A percentile compares a stretch with the other conserved stretches of the same genome.
Conservation (phyloP, 2,888 invertebrate genomes). For the Agriotes lineatus region DNA sequence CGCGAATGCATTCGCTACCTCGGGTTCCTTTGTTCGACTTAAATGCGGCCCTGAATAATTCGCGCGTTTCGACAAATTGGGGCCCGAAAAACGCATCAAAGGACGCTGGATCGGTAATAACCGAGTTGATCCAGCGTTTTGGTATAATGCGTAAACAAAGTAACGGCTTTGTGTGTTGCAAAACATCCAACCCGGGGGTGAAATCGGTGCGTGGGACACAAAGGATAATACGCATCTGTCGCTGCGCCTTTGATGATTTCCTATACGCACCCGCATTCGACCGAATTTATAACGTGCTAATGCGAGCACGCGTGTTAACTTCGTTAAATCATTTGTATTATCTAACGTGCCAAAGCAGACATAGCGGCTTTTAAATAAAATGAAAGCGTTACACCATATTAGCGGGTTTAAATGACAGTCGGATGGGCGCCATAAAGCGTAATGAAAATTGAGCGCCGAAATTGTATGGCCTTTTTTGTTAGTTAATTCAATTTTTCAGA, state of each 20-base stretch:
- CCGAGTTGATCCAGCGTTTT: slow-evolving; percentile 58
- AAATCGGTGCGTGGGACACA: slow-evolving; percentile 58
- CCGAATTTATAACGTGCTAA: slow-evolving; percentile 58
- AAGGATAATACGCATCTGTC: slow-evolving; percentile 63
- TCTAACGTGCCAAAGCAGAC: slow-evolving; percentile 28
- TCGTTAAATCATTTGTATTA: slow-evolving; percentile 60
- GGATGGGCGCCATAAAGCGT: slow-evolving; percentile 19
- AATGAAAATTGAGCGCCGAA: slow-evolving; percentile 16
- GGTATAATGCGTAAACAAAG: slow-evolving; percentile 60
- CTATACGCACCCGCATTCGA: slow-evolving; percentile 59
- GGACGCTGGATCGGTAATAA: slow-evolving; percentile 46
- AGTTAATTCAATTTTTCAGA: too few species aligned
- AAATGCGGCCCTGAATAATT: slow-evolving; percentile 29
- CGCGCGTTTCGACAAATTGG: slow-evolving; percentile 25
- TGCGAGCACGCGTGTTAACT: slow-evolving; percentile 59
- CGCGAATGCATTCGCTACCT: slow-evolving; percentile 46
- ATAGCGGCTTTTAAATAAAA: slow-evolving; percentile 20
- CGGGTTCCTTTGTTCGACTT: slow-evolving; percentile 38
- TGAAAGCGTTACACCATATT: slow-evolving; percentile 8
- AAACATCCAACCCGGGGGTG: slow-evolving; percentile 41
- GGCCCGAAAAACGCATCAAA: slow-evolving; percentile 27
- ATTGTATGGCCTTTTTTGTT: neutral
- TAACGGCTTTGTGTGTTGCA: slow-evolving; percentile 47
- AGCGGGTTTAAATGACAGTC: slow-evolving; percentile 28
- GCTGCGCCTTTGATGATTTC: slow-evolving; percentile 63